Conservation (phyloP, 1,140 invertebrate genomes). For the Medauroidea extradentata region DNA sequence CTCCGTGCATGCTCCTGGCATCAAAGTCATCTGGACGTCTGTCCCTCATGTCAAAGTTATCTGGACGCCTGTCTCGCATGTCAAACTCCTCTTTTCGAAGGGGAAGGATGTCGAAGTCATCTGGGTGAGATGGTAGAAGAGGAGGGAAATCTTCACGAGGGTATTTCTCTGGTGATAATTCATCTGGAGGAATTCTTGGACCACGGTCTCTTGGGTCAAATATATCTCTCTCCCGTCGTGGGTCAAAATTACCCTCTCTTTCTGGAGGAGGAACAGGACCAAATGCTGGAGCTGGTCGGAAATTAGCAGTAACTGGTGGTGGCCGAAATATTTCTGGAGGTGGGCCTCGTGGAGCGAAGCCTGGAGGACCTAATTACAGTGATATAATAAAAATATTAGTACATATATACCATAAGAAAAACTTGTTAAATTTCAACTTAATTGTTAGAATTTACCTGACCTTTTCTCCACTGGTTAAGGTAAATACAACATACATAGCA, state of each 20-base stretch:
- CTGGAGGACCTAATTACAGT: constrained; percentile 23
- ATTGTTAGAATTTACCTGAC: too few species aligned
- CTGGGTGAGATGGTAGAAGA: constrained; percentile 6
- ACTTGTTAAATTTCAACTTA: too few species aligned
- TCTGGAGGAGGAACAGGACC: neutral
- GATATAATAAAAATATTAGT: too few species aligned
- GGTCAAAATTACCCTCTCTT: neutral
- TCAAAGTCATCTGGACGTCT: constrained; percentile 26
- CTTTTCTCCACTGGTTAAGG: too few species aligned
- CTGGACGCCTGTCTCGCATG: constrained; percentile 31
- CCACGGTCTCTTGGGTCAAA: neutral
- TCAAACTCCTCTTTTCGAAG: constrained; percentile 20
- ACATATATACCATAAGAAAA: too few species aligned
- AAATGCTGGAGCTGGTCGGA: neutral
- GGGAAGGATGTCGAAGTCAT: constrained; percentile 10
- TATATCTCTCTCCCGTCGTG: neutral
- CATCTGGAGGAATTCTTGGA: neutral
- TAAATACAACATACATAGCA: too few species aligned
- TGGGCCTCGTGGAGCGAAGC: constrained; percentile 32
- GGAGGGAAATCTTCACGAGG: constrained; percentile 1
- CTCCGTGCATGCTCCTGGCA: constrained; percentile 6
- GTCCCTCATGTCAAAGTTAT: constrained; percentile 40
- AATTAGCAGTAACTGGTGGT: neutral
- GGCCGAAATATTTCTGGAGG: neutral
- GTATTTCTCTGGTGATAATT: too few species aligned